Evolutionary conservation across 1,140 invertebrate genomes (phyloP), one percentile per base, ranked within the genome.

Genomic region (Aphidius ervi): DNA sequence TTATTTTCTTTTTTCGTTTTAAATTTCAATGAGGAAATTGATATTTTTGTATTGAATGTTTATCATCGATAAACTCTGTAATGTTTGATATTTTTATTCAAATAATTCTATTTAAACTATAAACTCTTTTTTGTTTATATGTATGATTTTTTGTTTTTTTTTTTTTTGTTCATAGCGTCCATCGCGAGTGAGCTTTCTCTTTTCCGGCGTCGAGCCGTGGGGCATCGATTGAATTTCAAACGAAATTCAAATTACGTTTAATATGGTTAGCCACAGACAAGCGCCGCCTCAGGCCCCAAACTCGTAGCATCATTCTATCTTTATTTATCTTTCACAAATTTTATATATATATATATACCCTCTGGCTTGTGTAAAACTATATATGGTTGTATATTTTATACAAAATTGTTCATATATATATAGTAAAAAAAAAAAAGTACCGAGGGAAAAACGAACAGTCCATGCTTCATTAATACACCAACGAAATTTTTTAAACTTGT

Each of bases 231-330:
- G 72, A 73, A 74, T 74, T 74, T 70, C 72, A 73, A 74, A 70
- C 71, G 68, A 71, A 70, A 74, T 74, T 74, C 70, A 74, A 74
- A 74, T 74, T 71, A 72, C 67, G 66, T 71, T 71, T 72, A 72
- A 74, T 73, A 72, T 67, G 67, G 70, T 72, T 72, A 72, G 68
- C 69, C 65, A 69, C 64, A 65, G 63, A 59, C 64, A 66, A 66
- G 62, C 58, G 47, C 45, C 42, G 62, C 62, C 59, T 56, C 55
- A 42, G 57, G 58, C 20, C 55, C 48, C 49, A 31, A 31, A 31
- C 23, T 31, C 23, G 23, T 31, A 46, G 43, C 53, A 37, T 20
- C 46, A 42, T 56, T 57, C 23, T 50, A 42, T 56, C 40, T 53
- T 47, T 57, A 47, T 47, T 46, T 49, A 16, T n/a, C 37, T 31